Percentiles rank a stretch among this genome's conserved stretches.
These are phyloP conservation scores for Leptoteleia sp. DNA, from an alignment of 1,140 invertebrate species.

Conservation along the genomic window DNA sequence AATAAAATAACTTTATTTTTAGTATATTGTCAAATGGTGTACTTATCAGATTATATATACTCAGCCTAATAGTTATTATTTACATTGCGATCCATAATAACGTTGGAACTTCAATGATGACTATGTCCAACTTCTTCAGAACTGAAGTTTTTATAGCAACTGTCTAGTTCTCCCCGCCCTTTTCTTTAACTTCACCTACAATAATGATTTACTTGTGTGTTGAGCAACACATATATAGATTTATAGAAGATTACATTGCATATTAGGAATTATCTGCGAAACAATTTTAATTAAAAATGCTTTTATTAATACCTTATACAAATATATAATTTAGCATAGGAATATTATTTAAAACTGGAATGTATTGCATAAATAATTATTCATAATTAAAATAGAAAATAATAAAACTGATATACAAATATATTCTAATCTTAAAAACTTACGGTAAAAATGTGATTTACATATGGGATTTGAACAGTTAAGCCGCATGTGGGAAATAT, in stretches of 20 bases:
- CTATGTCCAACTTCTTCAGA: constrained; percentile 46
- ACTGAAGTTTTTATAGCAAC: constrained; percentile 70
- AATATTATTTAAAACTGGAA: too few species aligned
- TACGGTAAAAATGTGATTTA: too few species aligned
- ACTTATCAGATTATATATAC: constrained; percentile 4
- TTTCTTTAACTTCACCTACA: constrained; percentile 34
- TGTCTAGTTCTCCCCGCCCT: constrained; percentile 51
- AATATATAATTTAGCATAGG: too few species aligned
- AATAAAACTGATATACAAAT: too few species aligned
- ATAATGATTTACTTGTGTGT: constrained; percentile 15
- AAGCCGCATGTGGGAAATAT: too few species aligned
- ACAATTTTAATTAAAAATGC: constrained; percentile 18
- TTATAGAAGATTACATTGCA: constrained; percentile 33
- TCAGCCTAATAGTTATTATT: constrained; percentile 12
- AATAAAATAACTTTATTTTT: too few species aligned
- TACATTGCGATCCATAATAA: constrained; percentile 71
- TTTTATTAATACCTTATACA: constrained; percentile 2
- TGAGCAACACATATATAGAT: constrained; percentile 28
- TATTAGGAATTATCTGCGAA: neutral
- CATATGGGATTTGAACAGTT: too few species aligned
- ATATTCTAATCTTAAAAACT: too few species aligned
- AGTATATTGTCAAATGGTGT: too few species aligned
- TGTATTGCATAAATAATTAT: too few species aligned
- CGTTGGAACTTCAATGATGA: constrained; percentile 60
- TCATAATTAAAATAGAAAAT: too few species aligned